Evolutionary conservation across 2,113 vertebrate genomes (phyloP).

Genomic region (Corythaeola cristata): DNA sequence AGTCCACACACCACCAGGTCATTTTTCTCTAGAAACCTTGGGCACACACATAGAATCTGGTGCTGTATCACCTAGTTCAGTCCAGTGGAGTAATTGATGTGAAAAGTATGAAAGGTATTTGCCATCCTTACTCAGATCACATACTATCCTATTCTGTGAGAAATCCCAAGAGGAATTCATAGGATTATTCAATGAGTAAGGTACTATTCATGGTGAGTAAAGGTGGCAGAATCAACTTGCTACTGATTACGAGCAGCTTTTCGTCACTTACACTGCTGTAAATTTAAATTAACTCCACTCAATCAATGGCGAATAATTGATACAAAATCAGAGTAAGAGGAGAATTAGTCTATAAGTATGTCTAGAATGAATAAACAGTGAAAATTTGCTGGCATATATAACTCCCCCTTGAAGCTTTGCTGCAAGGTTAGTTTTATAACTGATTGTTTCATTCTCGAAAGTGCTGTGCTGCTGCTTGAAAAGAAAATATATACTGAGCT

Average conservation of each 20-base stretch:
- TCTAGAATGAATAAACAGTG: constrained; percentile 68
- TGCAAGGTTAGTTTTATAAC: constrained; percentile 66
- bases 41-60: background rate
- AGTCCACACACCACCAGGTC: background rate
- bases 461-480: background rate
- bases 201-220: constrained; percentile 64
- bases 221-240: constrained; percentile 62
- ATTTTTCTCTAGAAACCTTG: constrained; percentile 2
- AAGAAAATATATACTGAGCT: constrained; percentile 10
- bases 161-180: constrained; percentile 43
- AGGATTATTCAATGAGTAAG: constrained; percentile 57
- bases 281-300: constrained; percentile 69
- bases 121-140: constrained; percentile 52
- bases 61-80: background rate
- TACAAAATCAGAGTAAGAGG: constrained; percentile 69
- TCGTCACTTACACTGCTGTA: constrained; percentile 60
- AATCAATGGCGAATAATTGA: constrained; percentile 64
- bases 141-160: constrained; percentile 28
- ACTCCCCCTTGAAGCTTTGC: constrained; percentile 58
- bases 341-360: constrained; percentile 65
- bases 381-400: constrained; percentile 54
- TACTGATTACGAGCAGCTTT: constrained; percentile 50
- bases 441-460: constrained; percentile 65
- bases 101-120: constrained; percentile 34
- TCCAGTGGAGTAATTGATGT: background rate